Percentiles rank a stretch among this genome's conserved stretches.
Evolutionary conservation across 2,888 invertebrate genomes (phyloP).

Genomic region (Tetramorium bicarinatum): DNA sequence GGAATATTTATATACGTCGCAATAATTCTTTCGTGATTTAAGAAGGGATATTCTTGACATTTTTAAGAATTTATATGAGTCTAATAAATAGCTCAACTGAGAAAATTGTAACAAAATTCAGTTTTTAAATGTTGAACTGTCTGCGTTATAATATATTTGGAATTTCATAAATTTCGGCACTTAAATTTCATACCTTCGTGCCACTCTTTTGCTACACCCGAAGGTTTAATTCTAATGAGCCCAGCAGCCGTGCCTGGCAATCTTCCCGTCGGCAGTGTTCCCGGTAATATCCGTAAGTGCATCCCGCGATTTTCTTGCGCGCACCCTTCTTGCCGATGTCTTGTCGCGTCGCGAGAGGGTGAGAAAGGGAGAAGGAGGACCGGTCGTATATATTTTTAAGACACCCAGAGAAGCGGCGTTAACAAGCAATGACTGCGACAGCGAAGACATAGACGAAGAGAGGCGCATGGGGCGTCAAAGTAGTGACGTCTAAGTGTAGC

Average conservation of each 20-base stretch:
- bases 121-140: neutral
- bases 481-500: slow-evolving; percentile 54
- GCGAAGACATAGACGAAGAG: slow-evolving; percentile 59
- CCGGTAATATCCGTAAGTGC: slow-evolving; percentile 80
- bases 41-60: neutral
- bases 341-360: slow-evolving; percentile 38
- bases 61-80: neutral
- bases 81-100: neutral
- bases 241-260: slow-evolving; percentile 37
- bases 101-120: neutral
- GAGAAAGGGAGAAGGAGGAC: slow-evolving; percentile 11
- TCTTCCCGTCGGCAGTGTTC: slow-evolving; percentile 53
- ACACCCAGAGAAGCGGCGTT: slow-evolving; percentile 71
- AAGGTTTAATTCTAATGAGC: slow-evolving; percentile 67
- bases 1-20: neutral
- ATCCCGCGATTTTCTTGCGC: slow-evolving; percentile 75
- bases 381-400: slow-evolving; percentile 64
- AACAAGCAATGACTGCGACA: slow-evolving; percentile 78
- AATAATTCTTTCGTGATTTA: slow-evolving; percentile 16
- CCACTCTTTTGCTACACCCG: slow-evolving; percentile 13
- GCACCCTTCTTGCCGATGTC: slow-evolving; percentile 67
- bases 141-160: neutral
- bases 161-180: neutral
- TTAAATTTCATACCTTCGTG: slow-evolving; percentile 16
- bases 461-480: slow-evolving; percentile 40